A percentile compares a stretch with the other conserved stretches of the same genome.
Conservation (phyloP, 2,888 invertebrate species). For the Camptogramma bilineatum region DNA sequence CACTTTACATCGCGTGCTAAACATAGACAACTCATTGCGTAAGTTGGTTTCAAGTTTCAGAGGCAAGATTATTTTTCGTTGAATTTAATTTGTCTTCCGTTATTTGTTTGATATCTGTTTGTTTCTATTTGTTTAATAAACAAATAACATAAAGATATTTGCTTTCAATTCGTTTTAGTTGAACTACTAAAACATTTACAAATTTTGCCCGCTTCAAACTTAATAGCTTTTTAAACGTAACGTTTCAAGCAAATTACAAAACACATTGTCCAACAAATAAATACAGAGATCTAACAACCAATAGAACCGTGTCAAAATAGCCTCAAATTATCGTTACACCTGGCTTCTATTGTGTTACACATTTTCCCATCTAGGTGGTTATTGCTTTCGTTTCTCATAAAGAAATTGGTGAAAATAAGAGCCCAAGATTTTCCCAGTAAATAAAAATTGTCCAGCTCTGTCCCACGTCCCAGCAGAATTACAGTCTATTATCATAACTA, state of each 20-base stretch:
- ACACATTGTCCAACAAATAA: background rate
- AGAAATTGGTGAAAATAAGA: constrained; percentile 24
- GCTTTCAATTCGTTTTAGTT: too few relatives aligned
- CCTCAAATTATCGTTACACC: background rate
- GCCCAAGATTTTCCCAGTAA: constrained; percentile 26
- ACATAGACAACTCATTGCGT: constrained; percentile 9
- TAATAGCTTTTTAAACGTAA: background rate
- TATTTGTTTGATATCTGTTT: too few relatives aligned
- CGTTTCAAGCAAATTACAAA: background rate
- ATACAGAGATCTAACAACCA: background rate
- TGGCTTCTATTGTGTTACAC: background rate
- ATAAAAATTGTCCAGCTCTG: constrained; percentile 14
- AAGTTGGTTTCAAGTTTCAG: background rate
- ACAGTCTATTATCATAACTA: constrained; percentile 34
- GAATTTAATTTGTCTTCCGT: background rate
- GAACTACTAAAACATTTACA: too few relatives aligned
- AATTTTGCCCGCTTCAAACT: too few relatives aligned
- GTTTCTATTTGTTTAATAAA: background rate
- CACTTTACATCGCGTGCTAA: background rate
- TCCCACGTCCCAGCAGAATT: constrained; percentile 35
- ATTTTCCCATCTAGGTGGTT: background rate
- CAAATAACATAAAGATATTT: background rate
- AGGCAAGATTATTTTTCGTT: constrained; percentile 11
- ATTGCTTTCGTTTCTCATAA: constrained; percentile 10
- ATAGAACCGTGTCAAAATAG: background rate